Conservation (phyloP, 2,888 invertebrate genomes). For the Cenopis cana region DNA sequence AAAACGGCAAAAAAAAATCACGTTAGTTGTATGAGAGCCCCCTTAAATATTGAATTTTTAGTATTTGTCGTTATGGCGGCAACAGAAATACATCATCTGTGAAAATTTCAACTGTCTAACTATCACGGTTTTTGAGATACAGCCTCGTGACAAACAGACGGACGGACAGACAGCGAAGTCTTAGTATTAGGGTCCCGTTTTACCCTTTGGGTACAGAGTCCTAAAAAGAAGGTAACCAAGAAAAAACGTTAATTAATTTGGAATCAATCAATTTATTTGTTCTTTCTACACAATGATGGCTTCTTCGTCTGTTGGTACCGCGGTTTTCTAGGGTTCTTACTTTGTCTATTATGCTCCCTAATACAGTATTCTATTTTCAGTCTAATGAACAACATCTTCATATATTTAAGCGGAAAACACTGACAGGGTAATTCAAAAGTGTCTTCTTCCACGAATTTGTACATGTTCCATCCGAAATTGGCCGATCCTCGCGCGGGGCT, state of each 20-base stretch:
- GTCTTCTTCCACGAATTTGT: slow-evolving; percentile 1
- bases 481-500: neutral
- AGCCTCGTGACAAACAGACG: too few species aligned
- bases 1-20: too few species aligned
- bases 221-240: too few species aligned
- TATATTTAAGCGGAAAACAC: slow-evolving; percentile 33
- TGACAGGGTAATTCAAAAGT: slow-evolving; percentile 20
- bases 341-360: slow-evolving; percentile 12
- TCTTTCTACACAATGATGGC: neutral
- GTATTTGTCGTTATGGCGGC: too few species aligned
- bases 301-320: neutral
- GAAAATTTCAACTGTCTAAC: too few species aligned
- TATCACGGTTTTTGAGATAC: too few species aligned
- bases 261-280: neutral
- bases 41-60: too few species aligned
- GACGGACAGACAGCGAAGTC: too few species aligned
- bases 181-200: too few species aligned
- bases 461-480: slow-evolving; percentile 26
- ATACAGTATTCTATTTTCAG: slow-evolving; percentile 10
- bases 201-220: too few species aligned
- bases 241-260: neutral
- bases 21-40: too few species aligned
- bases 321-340: neutral
- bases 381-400: slow-evolving; percentile 26
- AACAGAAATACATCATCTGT: too few species aligned